Conservation (phyloP, 2,113 vertebrate species). For the Strigops habroptila region DNA sequence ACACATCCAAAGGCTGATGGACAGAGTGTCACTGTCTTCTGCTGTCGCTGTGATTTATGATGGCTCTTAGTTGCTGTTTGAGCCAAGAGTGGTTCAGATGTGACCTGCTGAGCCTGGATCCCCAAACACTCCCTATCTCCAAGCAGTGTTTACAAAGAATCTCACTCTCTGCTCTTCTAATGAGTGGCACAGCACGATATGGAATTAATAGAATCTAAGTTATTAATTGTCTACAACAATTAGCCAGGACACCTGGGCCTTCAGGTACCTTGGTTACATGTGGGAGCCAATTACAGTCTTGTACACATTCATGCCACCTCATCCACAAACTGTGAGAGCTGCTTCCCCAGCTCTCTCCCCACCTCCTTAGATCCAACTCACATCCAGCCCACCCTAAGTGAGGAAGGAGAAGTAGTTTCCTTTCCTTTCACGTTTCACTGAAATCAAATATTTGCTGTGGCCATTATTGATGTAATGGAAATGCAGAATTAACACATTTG, state of each 20-base stretch:
- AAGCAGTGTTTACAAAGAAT: neutral
- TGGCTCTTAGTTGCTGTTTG: neutral
- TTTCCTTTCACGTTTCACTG: neutral
- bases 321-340: neutral
- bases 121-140: neutral
- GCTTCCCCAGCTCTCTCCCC: neutral
- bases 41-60: neutral
- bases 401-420: neutral
- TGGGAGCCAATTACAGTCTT: slow-evolving; percentile 66
- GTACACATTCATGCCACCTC: slow-evolving; percentile 62
- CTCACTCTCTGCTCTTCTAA: slow-evolving; percentile 27
- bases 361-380: neutral
- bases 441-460: slow-evolving; percentile 35
- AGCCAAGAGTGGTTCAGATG: neutral
- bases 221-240: slow-evolving; percentile 81
- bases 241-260: slow-evolving; percentile 65
- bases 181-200: slow-evolving; percentile 27
- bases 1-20: neutral
- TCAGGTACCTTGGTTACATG: slow-evolving; percentile 46
- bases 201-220: slow-evolving; percentile 68
- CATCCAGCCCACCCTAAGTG: neutral
- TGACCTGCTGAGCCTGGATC: neutral
- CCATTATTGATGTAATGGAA: neutral
- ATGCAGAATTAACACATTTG: neutral
- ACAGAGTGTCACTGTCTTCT: neutral